Evolutionary conservation across 1,140 invertebrate genomes (phyloP).

Genomic region (Achatina immaculata): DNA sequence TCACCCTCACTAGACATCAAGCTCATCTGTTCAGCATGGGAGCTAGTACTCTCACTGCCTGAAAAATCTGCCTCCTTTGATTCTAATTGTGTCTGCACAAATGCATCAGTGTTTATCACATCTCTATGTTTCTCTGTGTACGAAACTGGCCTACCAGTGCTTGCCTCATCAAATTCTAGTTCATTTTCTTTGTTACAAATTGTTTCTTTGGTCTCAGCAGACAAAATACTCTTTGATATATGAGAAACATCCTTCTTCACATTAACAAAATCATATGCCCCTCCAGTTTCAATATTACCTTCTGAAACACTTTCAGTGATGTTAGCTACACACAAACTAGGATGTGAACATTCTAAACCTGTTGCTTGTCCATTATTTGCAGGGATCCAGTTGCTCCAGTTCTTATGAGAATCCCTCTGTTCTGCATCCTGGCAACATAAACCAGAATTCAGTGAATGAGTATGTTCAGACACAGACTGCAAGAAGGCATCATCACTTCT

Average conservation of each 20-base stretch:
- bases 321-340: no score
- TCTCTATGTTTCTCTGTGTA: not conserved
- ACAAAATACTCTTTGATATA: not conserved
- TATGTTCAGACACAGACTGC: not conserved
- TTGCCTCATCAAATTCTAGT: not conserved
- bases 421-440: not conserved
- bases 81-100: not conserved
- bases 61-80: not conserved
- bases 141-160: not conserved
- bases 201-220: not conserved
- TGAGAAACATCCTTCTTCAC: slow-evolving; percentile 6
- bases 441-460: not conserved
- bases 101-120: not conserved
- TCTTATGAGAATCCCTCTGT: not conserved
- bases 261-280: not conserved
- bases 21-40: not conserved
- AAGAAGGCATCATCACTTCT: not conserved
- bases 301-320: no score
- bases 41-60: not conserved
- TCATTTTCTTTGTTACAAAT: not conserved
- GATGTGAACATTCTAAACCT: not conserved
- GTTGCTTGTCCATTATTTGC: not conserved
- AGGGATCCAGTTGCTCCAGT: not conserved
- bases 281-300: no score
- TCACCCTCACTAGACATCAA: slow-evolving; percentile 4